A percentile compares a stretch with the other conserved stretches of the same genome.
These are phyloP conservation scores for western clawed frog (Xenopus tropicalis) DNA, from an alignment of 2,113 vertebrate genomes.

Conservation along the genomic window UCB_Xtro_10.0 CM004446.2:137602501-137603000, in stretches of 20 bases:
- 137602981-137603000: neutral
- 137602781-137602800: slow-evolving; percentile 73
- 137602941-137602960: neutral
- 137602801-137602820: slow-evolving; percentile 76
- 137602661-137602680: no score
- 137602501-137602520: slow-evolving; percentile 70
- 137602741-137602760: slow-evolving; percentile 58
- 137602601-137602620: slow-evolving; percentile 47
- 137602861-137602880: slow-evolving; percentile 72
- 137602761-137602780: slow-evolving; percentile 66
- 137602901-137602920: slow-evolving; percentile 64
- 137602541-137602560: slow-evolving; percentile 81
- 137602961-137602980: neutral
- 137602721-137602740: slow-evolving; percentile 65
- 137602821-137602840: slow-evolving; percentile 61
- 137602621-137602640: no score
- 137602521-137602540: slow-evolving; percentile 74
- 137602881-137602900: slow-evolving; percentile 69
- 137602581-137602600: slow-evolving; percentile 75
- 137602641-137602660: no score
- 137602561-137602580: slow-evolving; percentile 76
- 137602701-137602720: slow-evolving; percentile 71
- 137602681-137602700: neutral
- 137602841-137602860: slow-evolving; percentile 65
- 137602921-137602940: slow-evolving; percentile 75